Evolutionary conservation across 2,113 vertebrate genomes (phyloP).

Genomic region (Chrysochloris asiatica): DNA sequence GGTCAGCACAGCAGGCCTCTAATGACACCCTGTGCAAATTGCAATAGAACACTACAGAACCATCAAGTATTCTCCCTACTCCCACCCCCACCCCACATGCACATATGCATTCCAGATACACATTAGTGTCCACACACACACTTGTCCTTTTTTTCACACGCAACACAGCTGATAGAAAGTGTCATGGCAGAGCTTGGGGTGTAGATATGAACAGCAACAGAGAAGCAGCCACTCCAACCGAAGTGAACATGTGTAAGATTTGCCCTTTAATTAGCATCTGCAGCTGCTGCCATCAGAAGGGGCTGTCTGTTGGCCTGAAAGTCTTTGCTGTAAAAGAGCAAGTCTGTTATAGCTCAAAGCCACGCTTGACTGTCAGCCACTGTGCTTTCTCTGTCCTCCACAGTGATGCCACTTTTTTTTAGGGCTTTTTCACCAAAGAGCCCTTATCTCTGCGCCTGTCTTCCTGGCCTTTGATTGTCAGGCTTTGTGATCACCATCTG

Average conservation of each 20-base stretch:
- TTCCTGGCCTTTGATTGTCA: background rate
- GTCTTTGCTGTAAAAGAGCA: slow-evolving; percentile 69
- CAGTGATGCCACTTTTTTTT: background rate
- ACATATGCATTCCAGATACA: background rate
- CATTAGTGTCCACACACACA: background rate
- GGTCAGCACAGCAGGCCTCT: background rate
- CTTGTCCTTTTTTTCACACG: slow-evolving; percentile 19
- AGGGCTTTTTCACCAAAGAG: slow-evolving; percentile 3
- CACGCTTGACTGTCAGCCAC: slow-evolving; percentile 63
- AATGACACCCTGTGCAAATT: background rate
- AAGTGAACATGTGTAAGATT: slow-evolving; percentile 45
- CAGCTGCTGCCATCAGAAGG: slow-evolving; percentile 69
- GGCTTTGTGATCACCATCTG: background rate
- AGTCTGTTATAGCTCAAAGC: slow-evolving; percentile 53
- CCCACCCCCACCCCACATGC: too few relatives aligned
- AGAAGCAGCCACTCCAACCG: slow-evolving; percentile 22
- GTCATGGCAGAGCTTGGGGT: background rate
- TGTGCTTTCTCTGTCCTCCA: slow-evolving; percentile 25
- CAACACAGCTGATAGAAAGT: slow-evolving; percentile 35
- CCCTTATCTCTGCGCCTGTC: background rate
- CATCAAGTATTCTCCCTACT: background rate
- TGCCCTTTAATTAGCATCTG: slow-evolving; percentile 75
- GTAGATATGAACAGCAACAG: slow-evolving; percentile 32
- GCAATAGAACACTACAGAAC: background rate
- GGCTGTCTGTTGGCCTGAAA: slow-evolving; percentile 59